phyloP scores from a whole-genome alignment of 2,113 vertebrate genomes.

The Petrocephalus zakoni region DNA sequence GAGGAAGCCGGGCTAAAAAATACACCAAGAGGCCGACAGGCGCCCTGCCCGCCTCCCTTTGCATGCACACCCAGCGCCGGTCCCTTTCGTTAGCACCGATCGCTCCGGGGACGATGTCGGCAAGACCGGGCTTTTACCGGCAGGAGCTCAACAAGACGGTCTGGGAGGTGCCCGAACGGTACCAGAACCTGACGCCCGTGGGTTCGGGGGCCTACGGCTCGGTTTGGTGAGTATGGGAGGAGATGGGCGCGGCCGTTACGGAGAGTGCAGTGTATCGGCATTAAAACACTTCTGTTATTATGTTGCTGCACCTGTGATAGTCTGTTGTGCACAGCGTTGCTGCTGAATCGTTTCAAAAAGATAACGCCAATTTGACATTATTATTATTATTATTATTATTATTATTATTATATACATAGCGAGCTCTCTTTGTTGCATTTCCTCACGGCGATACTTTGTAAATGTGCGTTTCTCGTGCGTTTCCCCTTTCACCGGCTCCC shows the following conservation, averaged over 20 bases:
- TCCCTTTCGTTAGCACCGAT: neutral
- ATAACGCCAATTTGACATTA: neutral
- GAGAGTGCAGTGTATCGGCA: neutral
- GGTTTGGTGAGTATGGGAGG: slow-evolving; percentile 74
- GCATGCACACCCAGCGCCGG: neutral
- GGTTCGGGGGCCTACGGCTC: slow-evolving; percentile 94
- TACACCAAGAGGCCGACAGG: slow-evolving; percentile 17
- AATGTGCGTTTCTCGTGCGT: neutral
- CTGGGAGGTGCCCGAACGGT: slow-evolving; percentile 93
- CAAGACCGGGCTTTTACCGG: slow-evolving; percentile 83
- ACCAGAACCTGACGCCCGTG: slow-evolving; percentile 91
- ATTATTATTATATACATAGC: neutral
- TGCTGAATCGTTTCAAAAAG: neutral
- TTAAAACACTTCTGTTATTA: neutral
- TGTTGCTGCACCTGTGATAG: neutral
- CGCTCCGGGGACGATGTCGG: slow-evolving; percentile 43
- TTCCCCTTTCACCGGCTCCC: neutral
- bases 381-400: neutral
- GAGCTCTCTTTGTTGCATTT: neutral
- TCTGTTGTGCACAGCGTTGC: neutral
- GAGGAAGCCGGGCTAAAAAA: neutral
- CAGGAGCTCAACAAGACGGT: slow-evolving; percentile 97
- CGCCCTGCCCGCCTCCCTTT: neutral
- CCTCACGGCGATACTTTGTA: neutral
- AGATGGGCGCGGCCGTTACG: slow-evolving; percentile 36